Evolutionary conservation across 2,797 vertebrate genomes (phyloP).

Genomic region (Cyprinodon diabolis): DNA sequence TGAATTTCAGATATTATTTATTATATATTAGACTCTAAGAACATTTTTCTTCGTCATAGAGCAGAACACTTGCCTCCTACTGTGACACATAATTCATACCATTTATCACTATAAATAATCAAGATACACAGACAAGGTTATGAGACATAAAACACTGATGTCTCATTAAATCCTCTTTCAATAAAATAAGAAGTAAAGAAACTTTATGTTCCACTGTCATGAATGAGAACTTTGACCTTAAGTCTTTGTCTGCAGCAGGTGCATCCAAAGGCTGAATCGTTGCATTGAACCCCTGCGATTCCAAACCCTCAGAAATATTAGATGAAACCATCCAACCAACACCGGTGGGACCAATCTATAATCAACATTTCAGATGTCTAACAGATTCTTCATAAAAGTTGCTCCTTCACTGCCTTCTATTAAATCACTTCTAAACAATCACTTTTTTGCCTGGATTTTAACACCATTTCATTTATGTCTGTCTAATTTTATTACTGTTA

Average conservation of each 20-base stretch:
- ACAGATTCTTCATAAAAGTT: background rate
- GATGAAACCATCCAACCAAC: background rate
- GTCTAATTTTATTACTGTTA: too few species aligned
- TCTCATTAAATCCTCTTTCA: background rate
- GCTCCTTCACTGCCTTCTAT: too few species aligned
- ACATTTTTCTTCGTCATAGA: background rate
- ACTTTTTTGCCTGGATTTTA: too few species aligned
- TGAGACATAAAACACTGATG: background rate
- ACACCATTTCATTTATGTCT: too few species aligned
- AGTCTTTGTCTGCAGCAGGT: background rate
- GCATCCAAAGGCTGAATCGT: too few species aligned
- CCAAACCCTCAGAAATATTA: too few species aligned
- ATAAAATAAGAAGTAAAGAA: background rate
- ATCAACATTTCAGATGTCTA: background rate
- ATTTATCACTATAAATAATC: background rate
- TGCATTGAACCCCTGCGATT: background rate
- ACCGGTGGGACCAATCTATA: background rate
- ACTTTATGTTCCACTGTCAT: background rate
- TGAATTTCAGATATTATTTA: background rate
- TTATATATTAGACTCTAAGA: background rate
- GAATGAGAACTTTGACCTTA: background rate
- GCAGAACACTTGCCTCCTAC: background rate
- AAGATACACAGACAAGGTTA: background rate
- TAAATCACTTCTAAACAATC: too few species aligned
- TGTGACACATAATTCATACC: too few species aligned